Evolutionary conservation across 92 coral and sea anemone species (phyloP).

Genomic region (Blastomussa wellsi): DNA sequence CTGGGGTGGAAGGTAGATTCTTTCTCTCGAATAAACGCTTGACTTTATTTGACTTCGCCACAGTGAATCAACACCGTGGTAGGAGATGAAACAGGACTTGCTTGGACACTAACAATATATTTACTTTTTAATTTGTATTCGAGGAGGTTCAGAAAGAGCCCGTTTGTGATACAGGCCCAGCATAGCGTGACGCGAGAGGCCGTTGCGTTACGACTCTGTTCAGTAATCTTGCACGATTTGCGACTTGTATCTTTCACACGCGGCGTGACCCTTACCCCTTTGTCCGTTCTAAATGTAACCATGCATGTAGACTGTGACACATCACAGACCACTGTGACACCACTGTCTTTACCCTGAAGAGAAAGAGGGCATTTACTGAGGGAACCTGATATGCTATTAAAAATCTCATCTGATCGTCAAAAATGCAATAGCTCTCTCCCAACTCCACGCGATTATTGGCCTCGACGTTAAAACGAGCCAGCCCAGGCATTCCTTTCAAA

Average conservation of each 20-base stretch:
- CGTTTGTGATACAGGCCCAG: too few species aligned
- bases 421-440: conserved; percentile 20
- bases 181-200: neutral
- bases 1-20: too few species aligned
- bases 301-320: neutral
- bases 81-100: too few species aligned
- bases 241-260: neutral
- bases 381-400: conserved; percentile 22
- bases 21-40: too few species aligned
- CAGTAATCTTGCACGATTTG: neutral
- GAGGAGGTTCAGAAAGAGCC: too few species aligned
- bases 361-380: conserved; percentile 5
- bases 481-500: conserved; percentile 33
- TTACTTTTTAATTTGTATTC: too few species aligned
- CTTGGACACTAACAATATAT: too few species aligned
- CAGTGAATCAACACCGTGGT: too few species aligned
- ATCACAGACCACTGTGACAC: too few species aligned
- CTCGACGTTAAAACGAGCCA: conserved; percentile 7
- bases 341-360: neutral
- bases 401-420: conserved; percentile 26
- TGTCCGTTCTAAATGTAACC: neutral
- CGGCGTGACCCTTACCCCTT: neutral
- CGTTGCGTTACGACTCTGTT: neutral
- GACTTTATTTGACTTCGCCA: too few species aligned
- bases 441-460: conserved; percentile 30